Evolutionary conservation across 2,113 vertebrate species (phyloP).

Genomic region (Fulmarus glacialis): DNA sequence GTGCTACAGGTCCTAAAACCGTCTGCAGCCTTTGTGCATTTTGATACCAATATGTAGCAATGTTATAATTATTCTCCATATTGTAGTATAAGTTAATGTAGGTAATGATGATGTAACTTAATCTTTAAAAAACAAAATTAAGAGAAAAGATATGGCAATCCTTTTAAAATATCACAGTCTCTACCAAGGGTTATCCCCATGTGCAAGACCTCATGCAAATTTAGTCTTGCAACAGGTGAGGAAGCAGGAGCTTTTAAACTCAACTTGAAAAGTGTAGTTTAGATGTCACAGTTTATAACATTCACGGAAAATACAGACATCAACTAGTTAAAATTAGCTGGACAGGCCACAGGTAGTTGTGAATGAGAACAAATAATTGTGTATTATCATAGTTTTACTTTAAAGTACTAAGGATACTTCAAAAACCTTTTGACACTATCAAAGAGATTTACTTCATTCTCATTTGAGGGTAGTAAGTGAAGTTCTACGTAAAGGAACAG

Average conservation of each 20-base stretch:
- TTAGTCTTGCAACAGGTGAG: neutral
- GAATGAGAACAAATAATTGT: neutral
- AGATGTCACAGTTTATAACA: neutral
- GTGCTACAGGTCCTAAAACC: neutral
- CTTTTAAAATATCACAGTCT: neutral
- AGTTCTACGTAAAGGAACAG: neutral
- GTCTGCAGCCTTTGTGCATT: neutral
- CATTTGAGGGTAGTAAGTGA: neutral
- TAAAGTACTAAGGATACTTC: neutral
- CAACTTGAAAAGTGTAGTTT: neutral
- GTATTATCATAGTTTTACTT: neutral
- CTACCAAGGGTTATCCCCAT: neutral
- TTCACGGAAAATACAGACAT: neutral
- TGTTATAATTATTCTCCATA: neutral
- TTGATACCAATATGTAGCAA: fast-evolving
- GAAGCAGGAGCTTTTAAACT: neutral
- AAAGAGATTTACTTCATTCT: neutral
- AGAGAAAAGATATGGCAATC: neutral
- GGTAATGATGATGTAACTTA: neutral
- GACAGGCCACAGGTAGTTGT: neutral
- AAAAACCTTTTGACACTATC: neutral
- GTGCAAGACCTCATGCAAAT: neutral
- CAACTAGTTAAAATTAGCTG: neutral
- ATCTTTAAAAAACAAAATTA: neutral
- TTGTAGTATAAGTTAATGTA: neutral